Base-by-base conservation (phyloP, 2,888 invertebrate genomes). In the Bugulina stolonifera region DNA sequence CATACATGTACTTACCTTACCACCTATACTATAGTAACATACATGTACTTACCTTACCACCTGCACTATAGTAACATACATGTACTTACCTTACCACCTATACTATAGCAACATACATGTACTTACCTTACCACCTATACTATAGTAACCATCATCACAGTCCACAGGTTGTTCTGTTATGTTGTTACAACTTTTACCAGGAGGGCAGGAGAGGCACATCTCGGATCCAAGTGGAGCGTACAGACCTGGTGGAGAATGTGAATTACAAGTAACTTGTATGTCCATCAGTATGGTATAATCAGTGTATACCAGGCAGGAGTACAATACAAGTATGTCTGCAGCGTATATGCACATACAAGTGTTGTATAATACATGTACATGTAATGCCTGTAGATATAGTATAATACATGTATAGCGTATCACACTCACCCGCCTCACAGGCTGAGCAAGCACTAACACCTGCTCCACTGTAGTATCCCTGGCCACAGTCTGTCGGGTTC, bases 191-290 rank as follows among this genome's bases (percentile, higher is more conserved):
- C 77, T 76, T 72, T 80, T 74, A 1, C 80, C 80, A 1, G 75
- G 75, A 3, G 81, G 82, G 74, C 82, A 82, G 18, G 78, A 73
- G 55, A 75, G 72, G 75, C 83, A 83, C 32, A 77, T 75, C 34
- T 78, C 75, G 5, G 70, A 43, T 27, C 35, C 70, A 43, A 18
- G 27, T 22, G 52, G 43, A 23, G 70, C 70, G 70, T 70, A 70
- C 35, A 54, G 52, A n/a, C 70, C 70, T 43, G 70, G 5, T n/a
- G 52, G 43, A 54, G 10, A 43, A 43, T 43, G n/a, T n/a, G n/a
- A n/a, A n/a, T n/a, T n/a, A n/a, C n/a, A n/a, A n/a, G n/a, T n/a
- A n/a, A n/a, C n/a, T n/a, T n/a, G n/a, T n/a, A n/a, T n/a, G n/a
- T n/a, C n/a, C n/a, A n/a, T n/a, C n/a, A n/a, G n/a, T n/a, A n/a